A percentile compares a stretch with the other conserved stretches of the same genome.
phyloP scores from a whole-genome alignment of 2,797 vertebrate species.

The Diplodus sargus region DNA sequence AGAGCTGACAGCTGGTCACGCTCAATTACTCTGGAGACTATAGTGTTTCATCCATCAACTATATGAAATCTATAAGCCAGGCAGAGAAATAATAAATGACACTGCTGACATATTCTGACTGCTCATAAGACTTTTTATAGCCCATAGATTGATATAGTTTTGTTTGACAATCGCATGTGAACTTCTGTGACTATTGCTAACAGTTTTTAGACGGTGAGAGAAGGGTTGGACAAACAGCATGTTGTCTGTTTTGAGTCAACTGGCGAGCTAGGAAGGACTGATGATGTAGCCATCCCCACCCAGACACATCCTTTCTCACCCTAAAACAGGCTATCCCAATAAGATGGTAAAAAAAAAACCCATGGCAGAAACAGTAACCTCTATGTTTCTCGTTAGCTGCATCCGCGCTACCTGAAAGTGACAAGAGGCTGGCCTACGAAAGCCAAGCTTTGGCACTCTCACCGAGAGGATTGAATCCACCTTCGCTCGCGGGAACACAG shows the following conservation, averaged over 20 bases:
- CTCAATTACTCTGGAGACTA: background rate
- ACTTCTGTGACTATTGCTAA: background rate
- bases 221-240: conserved; percentile 9
- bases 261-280: conserved; percentile 18
- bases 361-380: conserved; percentile 39
- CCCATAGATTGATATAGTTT: background rate
- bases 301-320: conserved; percentile 30
- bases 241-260: conserved; percentile 16
- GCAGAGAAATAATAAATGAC: background rate
- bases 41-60: background rate
- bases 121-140: background rate
- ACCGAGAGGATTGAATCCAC: conserved; percentile 48
- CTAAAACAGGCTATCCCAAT: conserved; percentile 49
- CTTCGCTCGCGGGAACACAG: conserved; percentile 64
- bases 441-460: conserved; percentile 52
- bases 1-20: background rate
- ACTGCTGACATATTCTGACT: conserved; percentile 6
- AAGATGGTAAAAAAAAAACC: conserved; percentile 48
- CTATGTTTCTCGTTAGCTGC: conserved; percentile 60
- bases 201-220: conserved; percentile 13
- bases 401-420: conserved; percentile 60
- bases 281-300: conserved; percentile 25
- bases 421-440: conserved; percentile 49
- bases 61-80: background rate
- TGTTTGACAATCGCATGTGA: background rate